A percentile compares a stretch with the other conserved stretches of the same genome.
Conservation (phyloP, 2,113 vertebrate genomes). For the Ammodytes marinus region DNA sequence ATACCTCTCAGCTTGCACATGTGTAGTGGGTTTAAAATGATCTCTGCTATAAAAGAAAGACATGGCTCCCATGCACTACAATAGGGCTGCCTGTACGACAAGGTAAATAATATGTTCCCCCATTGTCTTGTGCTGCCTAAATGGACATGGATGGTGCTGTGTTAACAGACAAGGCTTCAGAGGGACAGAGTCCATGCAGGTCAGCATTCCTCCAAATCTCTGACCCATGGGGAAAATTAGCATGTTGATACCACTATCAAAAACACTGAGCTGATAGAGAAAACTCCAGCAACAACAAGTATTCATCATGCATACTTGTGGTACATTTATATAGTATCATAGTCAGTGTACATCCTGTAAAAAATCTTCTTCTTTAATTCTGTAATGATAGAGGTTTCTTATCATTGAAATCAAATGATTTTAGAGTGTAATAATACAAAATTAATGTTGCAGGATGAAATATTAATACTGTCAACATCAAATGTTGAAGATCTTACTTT, state of each 20-base stretch:
- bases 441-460: background rate
- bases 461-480: background rate
- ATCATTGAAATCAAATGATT: no score
- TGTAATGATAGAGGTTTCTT: background rate
- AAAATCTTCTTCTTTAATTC: background rate
- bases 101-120: slow-evolving; percentile 81
- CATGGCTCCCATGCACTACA: slow-evolving; percentile 72
- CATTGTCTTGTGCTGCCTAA: slow-evolving; percentile 74
- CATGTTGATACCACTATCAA: slow-evolving; percentile 40
- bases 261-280: slow-evolving; percentile 28
- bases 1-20: slow-evolving; percentile 74
- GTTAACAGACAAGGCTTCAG: slow-evolving; percentile 55
- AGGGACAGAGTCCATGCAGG: slow-evolving; percentile 63
- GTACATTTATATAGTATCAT: background rate
- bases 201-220: slow-evolving; percentile 69
- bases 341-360: background rate
- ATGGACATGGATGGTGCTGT: slow-evolving; percentile 73
- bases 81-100: slow-evolving; percentile 80
- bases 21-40: slow-evolving; percentile 73
- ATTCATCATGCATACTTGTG: background rate
- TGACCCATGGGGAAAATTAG: slow-evolving; percentile 71
- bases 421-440: background rate
- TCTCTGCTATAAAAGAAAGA: slow-evolving; percentile 65
- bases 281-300: slow-evolving; percentile 22
- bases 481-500: background rate